Evolutionary conservation across 2,797 vertebrate species (phyloP).

Genomic region (Syngnathus rostellatus): DNA sequence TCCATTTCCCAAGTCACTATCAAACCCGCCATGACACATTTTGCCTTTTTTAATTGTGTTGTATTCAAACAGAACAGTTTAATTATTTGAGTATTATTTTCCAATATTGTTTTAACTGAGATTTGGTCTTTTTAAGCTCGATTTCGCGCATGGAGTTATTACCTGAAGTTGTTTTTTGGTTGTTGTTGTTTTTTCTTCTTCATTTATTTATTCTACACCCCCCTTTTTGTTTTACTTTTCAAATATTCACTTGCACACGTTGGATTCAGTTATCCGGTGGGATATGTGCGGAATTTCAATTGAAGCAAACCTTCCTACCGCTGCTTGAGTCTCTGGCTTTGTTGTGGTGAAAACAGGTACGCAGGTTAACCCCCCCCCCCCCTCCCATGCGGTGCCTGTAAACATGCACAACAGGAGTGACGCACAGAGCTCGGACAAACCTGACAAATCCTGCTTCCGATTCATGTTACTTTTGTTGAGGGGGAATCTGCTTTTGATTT

Average conservation of each 20-base stretch:
- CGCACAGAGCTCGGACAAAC: slow-evolving; percentile 9
- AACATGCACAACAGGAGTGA: slow-evolving; percentile 28
- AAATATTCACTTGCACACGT: not conserved
- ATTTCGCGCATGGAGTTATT: not conserved
- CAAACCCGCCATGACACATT: not conserved
- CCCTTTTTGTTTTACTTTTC: slow-evolving; percentile 23
- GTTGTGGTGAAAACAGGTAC: slow-evolving; percentile 44
- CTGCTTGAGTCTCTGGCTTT: slow-evolving; percentile 41
- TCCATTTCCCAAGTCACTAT: not conserved
- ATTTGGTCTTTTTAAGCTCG: not conserved
- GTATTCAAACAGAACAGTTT: not conserved
- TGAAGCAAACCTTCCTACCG: slow-evolving; percentile 5
- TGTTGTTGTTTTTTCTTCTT: no score
- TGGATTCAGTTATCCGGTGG: not conserved
- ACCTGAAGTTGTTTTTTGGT: no score
- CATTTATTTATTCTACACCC: no score
- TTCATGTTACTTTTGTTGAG: slow-evolving; percentile 40
- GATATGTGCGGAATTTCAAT: no score
- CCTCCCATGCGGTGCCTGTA: slow-evolving; percentile 45
- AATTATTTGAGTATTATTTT: not conserved
- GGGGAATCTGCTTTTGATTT: slow-evolving; percentile 40
- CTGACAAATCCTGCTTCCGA: slow-evolving; percentile 27
- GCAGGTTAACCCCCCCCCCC: slow-evolving; percentile 29
- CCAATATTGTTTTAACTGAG: not conserved
- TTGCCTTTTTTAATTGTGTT: not conserved